phyloP scores from a whole-genome alignment of 2,113 vertebrate genomes.

The Malurus cyaneus region DNA sequence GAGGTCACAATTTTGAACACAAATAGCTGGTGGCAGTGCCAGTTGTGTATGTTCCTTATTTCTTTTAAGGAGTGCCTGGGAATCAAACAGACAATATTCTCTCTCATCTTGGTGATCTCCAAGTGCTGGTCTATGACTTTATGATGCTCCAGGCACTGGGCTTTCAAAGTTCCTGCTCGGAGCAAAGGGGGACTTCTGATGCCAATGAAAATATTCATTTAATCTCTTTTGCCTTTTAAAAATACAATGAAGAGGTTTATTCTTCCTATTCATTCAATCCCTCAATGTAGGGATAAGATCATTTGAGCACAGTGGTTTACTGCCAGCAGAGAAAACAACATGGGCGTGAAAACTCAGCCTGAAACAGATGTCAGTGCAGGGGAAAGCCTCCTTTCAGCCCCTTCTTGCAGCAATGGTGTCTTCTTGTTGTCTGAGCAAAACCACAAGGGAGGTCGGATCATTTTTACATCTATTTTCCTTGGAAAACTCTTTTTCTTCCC shows the following conservation, averaged over 20 bases:
- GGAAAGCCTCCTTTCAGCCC: not conserved
- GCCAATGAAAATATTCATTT: not conserved
- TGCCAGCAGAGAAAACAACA: not conserved
- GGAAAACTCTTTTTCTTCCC: not conserved
- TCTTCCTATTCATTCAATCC: not conserved
- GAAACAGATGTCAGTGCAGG: not conserved
- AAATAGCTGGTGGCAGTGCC: not conserved
- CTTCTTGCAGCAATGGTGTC: not conserved
- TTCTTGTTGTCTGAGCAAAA: not conserved
- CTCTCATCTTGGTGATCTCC: not conserved
- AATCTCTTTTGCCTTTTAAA: not conserved
- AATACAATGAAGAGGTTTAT: not conserved
- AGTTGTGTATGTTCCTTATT: not conserved
- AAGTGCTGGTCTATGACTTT: not conserved
- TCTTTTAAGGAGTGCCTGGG: not conserved
- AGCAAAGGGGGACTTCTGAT: not conserved
- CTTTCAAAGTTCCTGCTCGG: not conserved
- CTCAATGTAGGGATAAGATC: not conserved
- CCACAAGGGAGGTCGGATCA: rapidly evolving
- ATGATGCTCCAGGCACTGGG: not conserved
- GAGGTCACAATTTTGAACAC: not conserved
- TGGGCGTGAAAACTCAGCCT: not conserved
- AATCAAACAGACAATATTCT: not conserved
- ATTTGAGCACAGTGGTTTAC: not conserved
- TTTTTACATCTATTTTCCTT: not conserved